Conservation (phyloP, 2,113 vertebrate genomes). For the Trichechus manatus region DNA sequence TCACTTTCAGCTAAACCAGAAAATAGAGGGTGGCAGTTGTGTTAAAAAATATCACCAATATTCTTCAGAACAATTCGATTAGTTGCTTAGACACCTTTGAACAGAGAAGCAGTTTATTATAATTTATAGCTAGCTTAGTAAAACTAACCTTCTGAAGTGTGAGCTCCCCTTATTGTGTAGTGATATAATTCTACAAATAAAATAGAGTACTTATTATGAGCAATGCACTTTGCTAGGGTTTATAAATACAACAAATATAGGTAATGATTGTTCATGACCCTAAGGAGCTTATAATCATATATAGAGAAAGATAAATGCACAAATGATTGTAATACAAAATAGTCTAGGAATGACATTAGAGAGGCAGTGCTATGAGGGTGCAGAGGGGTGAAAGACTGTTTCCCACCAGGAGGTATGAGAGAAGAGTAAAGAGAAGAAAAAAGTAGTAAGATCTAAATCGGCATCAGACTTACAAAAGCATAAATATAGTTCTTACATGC, state of each 20-base stretch:
- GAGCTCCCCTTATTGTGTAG: constrained; percentile 7
- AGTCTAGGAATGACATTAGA: constrained; percentile 55
- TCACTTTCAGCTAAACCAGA: neutral
- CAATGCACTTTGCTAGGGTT: constrained; percentile 36
- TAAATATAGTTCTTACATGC: constrained; percentile 89
- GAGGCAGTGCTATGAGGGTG: neutral
- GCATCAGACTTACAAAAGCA: constrained; percentile 38
- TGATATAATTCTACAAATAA: constrained; percentile 44
- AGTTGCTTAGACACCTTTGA: constrained; percentile 41
- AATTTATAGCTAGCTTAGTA: constrained; percentile 55
- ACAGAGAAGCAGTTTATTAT: neutral
- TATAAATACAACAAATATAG: constrained; percentile 43
- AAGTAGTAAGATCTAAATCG: constrained; percentile 40
- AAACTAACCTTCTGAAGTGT: constrained; percentile 56
- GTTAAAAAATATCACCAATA: constrained; percentile 37
- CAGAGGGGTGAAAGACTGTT: neutral
- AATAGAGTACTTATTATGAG: constrained; percentile 45
- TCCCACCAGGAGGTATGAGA: neutral
- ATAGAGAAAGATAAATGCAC: constrained; percentile 44
- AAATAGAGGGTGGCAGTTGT: constrained; percentile 28
- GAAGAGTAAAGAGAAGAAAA: constrained; percentile 5
- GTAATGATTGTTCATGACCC: constrained; percentile 36
- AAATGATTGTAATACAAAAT: constrained; percentile 41
- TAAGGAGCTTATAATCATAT: constrained; percentile 45
- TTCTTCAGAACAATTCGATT: constrained; percentile 42